Evolutionary conservation across 2,888 invertebrate genomes (phyloP).

Genomic region (Eucera pruinosa): DNA sequence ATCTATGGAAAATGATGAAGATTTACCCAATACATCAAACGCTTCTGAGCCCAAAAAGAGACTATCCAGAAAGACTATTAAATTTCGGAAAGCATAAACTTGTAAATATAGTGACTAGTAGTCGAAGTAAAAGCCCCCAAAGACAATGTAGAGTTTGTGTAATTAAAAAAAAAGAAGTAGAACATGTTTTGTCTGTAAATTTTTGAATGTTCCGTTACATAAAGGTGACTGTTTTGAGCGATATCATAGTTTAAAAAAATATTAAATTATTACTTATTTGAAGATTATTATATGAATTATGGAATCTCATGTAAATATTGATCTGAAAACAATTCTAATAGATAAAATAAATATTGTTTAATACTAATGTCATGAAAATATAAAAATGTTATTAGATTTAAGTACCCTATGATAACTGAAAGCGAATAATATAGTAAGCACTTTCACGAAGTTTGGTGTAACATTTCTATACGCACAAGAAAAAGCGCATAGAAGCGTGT

Average conservation of each 20-base stretch:
- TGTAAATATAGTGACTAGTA: background rate
- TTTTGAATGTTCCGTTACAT: background rate
- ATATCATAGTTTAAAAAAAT: background rate
- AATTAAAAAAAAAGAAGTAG: background rate
- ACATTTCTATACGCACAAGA: background rate
- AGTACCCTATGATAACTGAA: conserved; percentile 3
- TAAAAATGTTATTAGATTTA: conserved; percentile 9
- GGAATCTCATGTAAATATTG: conserved; percentile 1
- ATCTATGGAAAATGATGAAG: too few relatives aligned
- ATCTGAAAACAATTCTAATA: conserved; percentile 6
- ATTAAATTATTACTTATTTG: background rate
- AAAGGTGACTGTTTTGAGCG: conserved; percentile 3
- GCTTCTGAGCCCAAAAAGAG: background rate
- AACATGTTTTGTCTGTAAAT: background rate
- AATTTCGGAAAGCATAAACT: background rate
- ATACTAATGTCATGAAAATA: conserved; percentile 2
- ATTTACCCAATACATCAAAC: too few relatives aligned
- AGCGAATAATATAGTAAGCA: background rate
- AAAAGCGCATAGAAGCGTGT: too few relatives aligned
- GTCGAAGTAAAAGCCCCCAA: background rate
- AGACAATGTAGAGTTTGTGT: conserved; percentile 3
- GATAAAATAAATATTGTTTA: conserved; percentile 17
- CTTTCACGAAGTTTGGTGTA: background rate
- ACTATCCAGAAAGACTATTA: background rate
- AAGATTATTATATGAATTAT: background rate